Percentiles rank a stretch among this genome's conserved stretches.
phyloP scores from a whole-genome alignment of 2,888 invertebrate species.

The Drosophila antonietae region DNA sequence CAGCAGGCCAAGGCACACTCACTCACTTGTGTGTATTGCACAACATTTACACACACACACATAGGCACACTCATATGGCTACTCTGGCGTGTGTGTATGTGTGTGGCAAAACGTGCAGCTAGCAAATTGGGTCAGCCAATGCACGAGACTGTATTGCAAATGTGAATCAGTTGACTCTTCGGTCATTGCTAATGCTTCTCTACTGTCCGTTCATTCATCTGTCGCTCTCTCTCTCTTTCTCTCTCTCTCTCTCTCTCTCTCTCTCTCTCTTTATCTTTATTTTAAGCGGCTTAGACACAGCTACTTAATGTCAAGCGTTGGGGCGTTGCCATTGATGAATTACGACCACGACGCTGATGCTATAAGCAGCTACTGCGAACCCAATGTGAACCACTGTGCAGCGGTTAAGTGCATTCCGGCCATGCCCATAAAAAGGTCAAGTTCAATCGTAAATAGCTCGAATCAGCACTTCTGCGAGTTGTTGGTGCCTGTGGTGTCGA shows the following conservation, averaged over 20 bases:
- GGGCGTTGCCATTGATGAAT: conserved; percentile 36
- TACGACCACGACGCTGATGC: conserved; percentile 28
- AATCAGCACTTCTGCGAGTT: conserved; percentile 31
- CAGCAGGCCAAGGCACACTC: conserved; percentile 25
- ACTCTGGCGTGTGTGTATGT: conserved; percentile 2
- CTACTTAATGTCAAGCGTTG: conserved; percentile 53
- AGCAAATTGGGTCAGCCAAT: conserved; percentile 49
- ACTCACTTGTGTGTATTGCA: conserved; percentile 34
- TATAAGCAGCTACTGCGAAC: conserved; percentile 33
- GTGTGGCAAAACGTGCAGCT: conserved; percentile 37
- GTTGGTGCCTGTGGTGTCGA: conserved; percentile 16
- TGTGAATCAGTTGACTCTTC: conserved; percentile 11
- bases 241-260: conserved; percentile 24
- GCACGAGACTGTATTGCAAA: conserved; percentile 52
- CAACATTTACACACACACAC: conserved; percentile 25
- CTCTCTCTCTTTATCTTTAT: conserved; percentile 11
- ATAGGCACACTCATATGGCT: background rate
- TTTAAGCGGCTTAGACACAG: conserved; percentile 63
- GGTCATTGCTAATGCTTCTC: conserved; percentile 7
- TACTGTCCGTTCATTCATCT: background rate
- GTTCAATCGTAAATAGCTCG: conserved; percentile 45
- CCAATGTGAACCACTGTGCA: conserved; percentile 33
- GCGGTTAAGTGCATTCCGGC: conserved; percentile 43
- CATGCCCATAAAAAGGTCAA: conserved; percentile 58
- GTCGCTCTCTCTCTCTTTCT: conserved; percentile 10